Percentiles rank a stretch among this genome's conserved stretches.
Conservation (phyloP, 2,888 invertebrate genomes). For the Antheraea assamensis region DNA sequence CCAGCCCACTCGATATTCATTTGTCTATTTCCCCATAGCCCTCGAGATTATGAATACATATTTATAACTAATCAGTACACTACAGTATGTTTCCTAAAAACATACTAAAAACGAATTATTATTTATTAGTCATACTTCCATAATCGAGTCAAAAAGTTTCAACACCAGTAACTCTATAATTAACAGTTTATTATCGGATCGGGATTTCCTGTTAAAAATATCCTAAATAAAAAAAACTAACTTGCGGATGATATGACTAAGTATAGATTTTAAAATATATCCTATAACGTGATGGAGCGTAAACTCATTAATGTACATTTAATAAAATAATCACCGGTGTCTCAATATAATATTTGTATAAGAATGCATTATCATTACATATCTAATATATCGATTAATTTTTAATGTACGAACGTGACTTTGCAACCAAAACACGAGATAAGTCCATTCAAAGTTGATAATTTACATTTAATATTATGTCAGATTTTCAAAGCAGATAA, state of each 20-base stretch:
- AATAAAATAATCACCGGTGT: neutral
- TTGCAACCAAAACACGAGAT: conserved; percentile 46
- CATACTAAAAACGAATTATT: no score
- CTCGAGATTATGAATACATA: no score
- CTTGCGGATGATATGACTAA: neutral
- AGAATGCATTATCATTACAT: conserved; percentile 34
- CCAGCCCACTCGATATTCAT: no score
- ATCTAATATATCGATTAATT: conserved; percentile 36
- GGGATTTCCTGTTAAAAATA: neutral
- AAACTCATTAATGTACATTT: neutral
- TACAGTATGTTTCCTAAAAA: no score
- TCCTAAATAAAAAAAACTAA: neutral
- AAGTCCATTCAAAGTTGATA: conserved; percentile 39
- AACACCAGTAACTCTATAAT: neutral
- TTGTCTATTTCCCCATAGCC: no score
- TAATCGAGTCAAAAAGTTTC: neutral
- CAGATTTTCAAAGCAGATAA: conserved; percentile 48
- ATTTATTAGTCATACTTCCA: neutral
- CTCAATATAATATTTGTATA: conserved; percentile 17
- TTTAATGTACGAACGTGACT: conserved; percentile 41
- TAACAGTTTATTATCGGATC: neutral
- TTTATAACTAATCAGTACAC: no score
- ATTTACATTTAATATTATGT: conserved; percentile 42
- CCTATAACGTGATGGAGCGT: neutral
- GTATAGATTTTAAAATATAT: neutral